These are phyloP conservation scores for Labeo catla DNA, from an alignment of 2,113 vertebrate genomes.

Conservation along the genomic window DNA sequence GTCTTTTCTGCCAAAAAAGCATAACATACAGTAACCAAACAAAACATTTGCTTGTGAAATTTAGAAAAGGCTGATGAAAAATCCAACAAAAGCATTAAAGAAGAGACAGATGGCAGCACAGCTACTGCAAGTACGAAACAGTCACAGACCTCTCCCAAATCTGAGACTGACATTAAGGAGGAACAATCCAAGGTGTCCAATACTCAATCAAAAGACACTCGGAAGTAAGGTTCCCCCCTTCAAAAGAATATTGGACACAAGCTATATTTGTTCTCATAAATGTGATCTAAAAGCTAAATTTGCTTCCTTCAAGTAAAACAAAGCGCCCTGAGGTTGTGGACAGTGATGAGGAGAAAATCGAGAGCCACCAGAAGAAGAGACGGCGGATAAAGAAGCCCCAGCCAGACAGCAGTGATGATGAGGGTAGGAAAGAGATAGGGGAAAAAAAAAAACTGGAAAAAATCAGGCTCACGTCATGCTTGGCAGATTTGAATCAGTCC, in stretches of 20 bases:
- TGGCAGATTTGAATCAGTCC: slow-evolving; percentile 35
- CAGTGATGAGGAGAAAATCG: slow-evolving; percentile 79
- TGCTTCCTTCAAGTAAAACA: slow-evolving; percentile 70
- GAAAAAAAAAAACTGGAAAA: neutral
- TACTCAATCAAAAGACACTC: slow-evolving; percentile 58
- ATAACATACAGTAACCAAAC: neutral
- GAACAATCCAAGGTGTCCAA: slow-evolving; percentile 60
- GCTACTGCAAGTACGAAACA: slow-evolving; percentile 61
- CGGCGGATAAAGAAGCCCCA: slow-evolving; percentile 84
- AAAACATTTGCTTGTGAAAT: neutral
- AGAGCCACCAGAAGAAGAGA: slow-evolving; percentile 83
- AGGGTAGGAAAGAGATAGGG: slow-evolving; percentile 74
- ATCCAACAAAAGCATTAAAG: slow-evolving; percentile 63
- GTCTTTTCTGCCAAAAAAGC: neutral
- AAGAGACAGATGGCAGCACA: slow-evolving; percentile 54
- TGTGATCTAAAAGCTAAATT: neutral
- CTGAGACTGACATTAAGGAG: slow-evolving; percentile 66
- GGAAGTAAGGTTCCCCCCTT: slow-evolving; percentile 61
- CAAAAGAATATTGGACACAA: no score
- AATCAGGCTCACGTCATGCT: neutral
- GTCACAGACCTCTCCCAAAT: slow-evolving; percentile 61
- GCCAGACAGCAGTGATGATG: slow-evolving; percentile 92
- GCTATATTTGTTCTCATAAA: neutral
- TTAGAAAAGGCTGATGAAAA: slow-evolving; percentile 60
- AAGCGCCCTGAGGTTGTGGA: slow-evolving; percentile 79